A percentile compares a stretch with the other conserved stretches of the same genome.
Evolutionary conservation across 2,113 vertebrate genomes (phyloP).

Genomic region (Antechinus stuartii): DNA sequence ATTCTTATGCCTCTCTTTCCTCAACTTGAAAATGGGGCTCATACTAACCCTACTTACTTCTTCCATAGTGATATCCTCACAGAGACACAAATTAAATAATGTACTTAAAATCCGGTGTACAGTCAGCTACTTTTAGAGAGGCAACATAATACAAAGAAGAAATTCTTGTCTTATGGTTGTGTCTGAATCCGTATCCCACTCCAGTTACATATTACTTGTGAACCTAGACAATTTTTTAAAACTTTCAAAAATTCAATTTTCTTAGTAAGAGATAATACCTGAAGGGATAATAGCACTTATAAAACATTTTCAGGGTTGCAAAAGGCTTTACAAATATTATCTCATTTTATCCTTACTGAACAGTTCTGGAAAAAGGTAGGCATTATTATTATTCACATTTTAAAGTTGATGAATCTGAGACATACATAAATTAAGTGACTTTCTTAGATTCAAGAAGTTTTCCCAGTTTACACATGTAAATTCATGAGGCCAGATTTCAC

Average conservation of each 20-base stretch:
- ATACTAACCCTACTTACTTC: not conserved
- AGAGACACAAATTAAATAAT: not conserved
- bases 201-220: not conserved
- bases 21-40: not conserved
- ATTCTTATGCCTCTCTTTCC: not conserved
- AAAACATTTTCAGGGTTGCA: not conserved
- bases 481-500: not conserved
- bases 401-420: not conserved
- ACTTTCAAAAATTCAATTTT: not conserved
- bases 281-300: not conserved
- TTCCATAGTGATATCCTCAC: not conserved
- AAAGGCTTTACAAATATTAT: not conserved
- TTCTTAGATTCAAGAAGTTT: not conserved
- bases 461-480: not conserved
- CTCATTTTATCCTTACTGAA: not conserved
- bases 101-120: not conserved
- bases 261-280: not conserved
- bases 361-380: not conserved
- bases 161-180: not conserved
- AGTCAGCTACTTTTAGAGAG: not conserved
- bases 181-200: not conserved
- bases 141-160: not conserved
- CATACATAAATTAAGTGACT: not conserved
- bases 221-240: not conserved
- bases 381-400: not conserved